Evolutionary conservation across 2,797 vertebrate species (phyloP), one percentile per base, ranked within the genome.

Genomic region (Periophthalmus magnuspinnatus): DNA sequence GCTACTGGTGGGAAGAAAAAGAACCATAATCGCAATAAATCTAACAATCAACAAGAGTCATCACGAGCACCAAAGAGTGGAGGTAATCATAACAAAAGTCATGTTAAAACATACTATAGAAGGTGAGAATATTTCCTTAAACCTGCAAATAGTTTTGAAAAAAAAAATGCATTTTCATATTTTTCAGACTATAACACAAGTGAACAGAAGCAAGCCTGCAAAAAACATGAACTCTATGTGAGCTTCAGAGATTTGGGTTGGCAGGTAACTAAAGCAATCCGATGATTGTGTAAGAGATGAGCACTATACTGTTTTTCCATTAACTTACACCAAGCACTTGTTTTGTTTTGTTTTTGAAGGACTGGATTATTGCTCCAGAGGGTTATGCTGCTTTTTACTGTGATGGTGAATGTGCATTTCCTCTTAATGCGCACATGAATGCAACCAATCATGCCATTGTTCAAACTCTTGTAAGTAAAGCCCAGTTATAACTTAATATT

Each of bases 381-480:
- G 98, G 98, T 65, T 99, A 99, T 0, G 98, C 98, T 70, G 97
- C 98, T 0, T 99, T 99, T 91, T 99, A 99, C 79, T 99, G 98
- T 63, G 97, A 99, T 28, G 97, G 98, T 59, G 98, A 99, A 90
- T 99, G 98, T 79, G 97, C 97, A 1, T 99, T 99, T 82, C 98
- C 98, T 64, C 97, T 99, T 76, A 99, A 99, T 70, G 98, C 97
- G 54, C 97, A 99, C 80, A 99, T 99, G 98, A 99, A 99, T 0
- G 98, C 98, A 62, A 99, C 98, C 81, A 99, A 99, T 83, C 98
- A 99, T 2, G 98, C 98, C 50, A 99, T 99, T 71, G 98, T 99
- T 70, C 98, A 99, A 92, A 99, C 98, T 45, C 91, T 99, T 95
- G 98, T 99, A 90, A 76, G 95, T 85, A 74, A 79, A 79, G 63